phyloP scores from a whole-genome alignment of 1,140 invertebrate species.

The Gonatopus flavifemur region DNA sequence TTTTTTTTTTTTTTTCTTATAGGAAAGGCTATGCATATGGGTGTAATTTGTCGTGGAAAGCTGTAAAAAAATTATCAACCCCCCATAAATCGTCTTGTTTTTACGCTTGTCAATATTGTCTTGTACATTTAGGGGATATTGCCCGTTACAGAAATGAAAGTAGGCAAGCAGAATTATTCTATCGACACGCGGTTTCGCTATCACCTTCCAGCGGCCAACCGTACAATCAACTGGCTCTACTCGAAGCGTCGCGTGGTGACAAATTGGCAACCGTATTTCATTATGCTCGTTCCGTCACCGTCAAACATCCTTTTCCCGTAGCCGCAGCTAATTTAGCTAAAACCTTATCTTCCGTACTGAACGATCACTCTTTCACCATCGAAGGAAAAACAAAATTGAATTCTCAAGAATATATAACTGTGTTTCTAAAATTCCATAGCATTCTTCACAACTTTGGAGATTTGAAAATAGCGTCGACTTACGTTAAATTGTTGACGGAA shows the following conservation, averaged over 20 bases:
- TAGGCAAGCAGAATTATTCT: slow-evolving; percentile 71
- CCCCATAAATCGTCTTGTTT: slow-evolving; percentile 74
- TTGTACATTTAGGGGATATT: slow-evolving; percentile 85
- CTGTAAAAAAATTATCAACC: slow-evolving; percentile 52
- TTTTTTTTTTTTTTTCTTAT: slow-evolving; percentile 8
- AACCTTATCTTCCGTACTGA: slow-evolving; percentile 64
- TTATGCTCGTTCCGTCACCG: slow-evolving; percentile 78
- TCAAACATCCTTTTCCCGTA: slow-evolving; percentile 80
- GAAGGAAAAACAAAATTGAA: slow-evolving; percentile 64
- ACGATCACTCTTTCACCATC: slow-evolving; percentile 56
- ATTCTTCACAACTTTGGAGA: slow-evolving; percentile 64
- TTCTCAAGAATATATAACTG: slow-evolving; percentile 68
- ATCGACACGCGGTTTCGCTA: slow-evolving; percentile 76
- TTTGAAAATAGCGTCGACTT: slow-evolving; percentile 60
- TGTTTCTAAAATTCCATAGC: slow-evolving; percentile 71
- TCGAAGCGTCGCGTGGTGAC: slow-evolving; percentile 79
- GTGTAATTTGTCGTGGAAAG: slow-evolving; percentile 51
- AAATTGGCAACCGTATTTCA: slow-evolving; percentile 81
- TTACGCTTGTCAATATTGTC: slow-evolving; percentile 84
- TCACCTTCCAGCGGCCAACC: slow-evolving; percentile 83
- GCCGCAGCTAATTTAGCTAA: slow-evolving; percentile 76
- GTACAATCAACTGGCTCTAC: slow-evolving; percentile 83
- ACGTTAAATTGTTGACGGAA: slow-evolving; percentile 66
- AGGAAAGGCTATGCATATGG: slow-evolving; percentile 57
- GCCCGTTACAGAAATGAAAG: slow-evolving; percentile 80